Conservation (phyloP, 2,113 vertebrate genomes). For the Psophia crepitans region DNA sequence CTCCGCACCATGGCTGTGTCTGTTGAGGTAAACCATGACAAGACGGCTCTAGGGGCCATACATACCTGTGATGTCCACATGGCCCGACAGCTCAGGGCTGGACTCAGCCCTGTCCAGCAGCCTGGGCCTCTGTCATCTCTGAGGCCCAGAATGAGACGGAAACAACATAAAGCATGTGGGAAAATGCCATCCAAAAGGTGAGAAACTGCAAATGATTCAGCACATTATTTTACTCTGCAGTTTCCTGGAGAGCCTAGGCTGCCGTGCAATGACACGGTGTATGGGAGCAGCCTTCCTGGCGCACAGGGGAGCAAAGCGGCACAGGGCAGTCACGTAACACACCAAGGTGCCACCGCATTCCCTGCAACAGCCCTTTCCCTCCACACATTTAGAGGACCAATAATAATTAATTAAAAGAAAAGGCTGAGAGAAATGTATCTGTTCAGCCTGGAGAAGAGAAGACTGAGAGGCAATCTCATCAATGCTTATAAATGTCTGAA, state of each 20-base stretch:
- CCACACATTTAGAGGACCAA: neutral
- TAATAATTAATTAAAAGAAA: neutral
- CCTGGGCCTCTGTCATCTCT: neutral
- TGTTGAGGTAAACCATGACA: neutral
- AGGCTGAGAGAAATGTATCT: no score
- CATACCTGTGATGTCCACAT: neutral
- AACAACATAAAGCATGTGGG: neutral
- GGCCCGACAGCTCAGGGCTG: fast-evolving
- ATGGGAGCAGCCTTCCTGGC: neutral
- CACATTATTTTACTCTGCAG: neutral
- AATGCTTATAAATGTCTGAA: no score
- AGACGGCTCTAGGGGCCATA: neutral
- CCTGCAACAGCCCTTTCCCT: neutral
- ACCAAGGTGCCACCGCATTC: neutral
- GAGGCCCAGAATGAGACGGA: neutral
- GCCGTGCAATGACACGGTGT: fast-evolving
- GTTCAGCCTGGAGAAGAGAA: no score
- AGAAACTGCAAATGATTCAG: neutral
- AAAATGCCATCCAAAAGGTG: neutral
- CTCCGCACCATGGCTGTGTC: neutral
- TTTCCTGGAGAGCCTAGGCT: neutral
- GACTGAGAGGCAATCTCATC: no score
- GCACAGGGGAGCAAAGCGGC: fast-evolving
- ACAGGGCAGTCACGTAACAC: neutral
- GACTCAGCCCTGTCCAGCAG: neutral